These are phyloP conservation scores for Rhagoletis pomonella DNA, from an alignment of 1,140 invertebrate species.

Conservation along the genomic window DNA sequence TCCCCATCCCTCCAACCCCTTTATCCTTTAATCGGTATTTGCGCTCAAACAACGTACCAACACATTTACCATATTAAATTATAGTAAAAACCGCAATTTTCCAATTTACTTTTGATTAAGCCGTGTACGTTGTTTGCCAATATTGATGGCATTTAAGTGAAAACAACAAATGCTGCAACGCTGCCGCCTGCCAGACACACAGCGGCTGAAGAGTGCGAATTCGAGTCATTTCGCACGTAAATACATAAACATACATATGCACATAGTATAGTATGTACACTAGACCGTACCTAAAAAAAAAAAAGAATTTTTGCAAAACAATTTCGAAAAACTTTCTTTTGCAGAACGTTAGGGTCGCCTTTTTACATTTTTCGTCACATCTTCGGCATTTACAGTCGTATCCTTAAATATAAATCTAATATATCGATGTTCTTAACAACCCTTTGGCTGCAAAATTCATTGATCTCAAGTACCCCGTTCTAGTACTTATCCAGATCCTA, in stretches of 20 bases:
- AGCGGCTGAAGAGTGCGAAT: not conserved
- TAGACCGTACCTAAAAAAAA: too few relatives aligned
- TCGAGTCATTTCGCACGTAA: not conserved
- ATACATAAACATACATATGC: not conserved
- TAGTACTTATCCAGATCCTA: too few relatives aligned
- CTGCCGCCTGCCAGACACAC: not conserved
- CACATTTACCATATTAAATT: conserved; percentile 47
- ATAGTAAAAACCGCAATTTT: conserved; percentile 55
- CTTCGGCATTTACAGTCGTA: too few relatives aligned
- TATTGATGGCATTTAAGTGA: conserved; percentile 51
- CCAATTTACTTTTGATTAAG: conserved; percentile 55
- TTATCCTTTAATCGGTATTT: not conserved
- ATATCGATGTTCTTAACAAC: too few relatives aligned
- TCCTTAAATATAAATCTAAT: too few relatives aligned
- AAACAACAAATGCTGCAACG: conserved; percentile 24
- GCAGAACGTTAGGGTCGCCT: too few relatives aligned
- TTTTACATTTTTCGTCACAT: too few relatives aligned
- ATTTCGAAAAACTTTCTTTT: too few relatives aligned
- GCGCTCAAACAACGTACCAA: conserved; percentile 21
- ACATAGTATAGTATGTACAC: too few relatives aligned
- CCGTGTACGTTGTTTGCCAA: conserved; percentile 43
- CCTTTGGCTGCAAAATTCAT: too few relatives aligned
- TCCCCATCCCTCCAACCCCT: not conserved
- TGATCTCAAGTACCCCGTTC: too few relatives aligned
- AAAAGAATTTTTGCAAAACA: too few relatives aligned